Evolutionary conservation across 2,113 vertebrate species (phyloP), one percentile per base, ranked within the genome.

Genomic region (Podocnemis expansa): DNA sequence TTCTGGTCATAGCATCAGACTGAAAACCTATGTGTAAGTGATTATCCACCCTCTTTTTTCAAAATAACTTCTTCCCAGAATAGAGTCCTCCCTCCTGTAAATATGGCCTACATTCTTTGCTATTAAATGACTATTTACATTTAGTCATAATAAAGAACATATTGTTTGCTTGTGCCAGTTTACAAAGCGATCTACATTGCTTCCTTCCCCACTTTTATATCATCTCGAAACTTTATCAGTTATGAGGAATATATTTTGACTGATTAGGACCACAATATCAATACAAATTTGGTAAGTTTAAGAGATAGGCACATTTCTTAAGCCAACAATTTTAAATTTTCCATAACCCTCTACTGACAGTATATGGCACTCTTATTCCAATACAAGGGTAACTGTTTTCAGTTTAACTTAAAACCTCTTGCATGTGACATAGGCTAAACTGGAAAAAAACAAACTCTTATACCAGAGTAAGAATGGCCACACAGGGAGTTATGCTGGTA

Each of bases 291-390:
- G 45, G 16, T 63, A 52, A 29, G 10, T 63, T 58, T 31, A 88
- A 63, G 5, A 12, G 87, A 14, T 43, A 10, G 84, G 21, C 9
- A 63, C 0, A 2, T 47, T 58, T 29, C 27, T 45, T 45, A 80
- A 84, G 38, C 2, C 1, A 0, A 25, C 2, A 67, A 2, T 14
- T 88, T 25, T 38, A 58, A 82, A 41, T 8, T 80, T 56, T 94
- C 58, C 1, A 0, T 11, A 43, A 12, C 55, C 6, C 63, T 70
- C 5, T 76, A 11, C 17, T 78, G 60, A 0, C 4, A 34, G 1
- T 2, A 60, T 2, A 80, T 41, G 24, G 22, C 41, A 76, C 41
- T 27, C 41, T 76, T 76, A 76, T 76, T 76, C 43, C 7, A 43
- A 22, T 27, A 75, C 3, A 10, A 86, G 14, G 6, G 63, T 3